Percentiles rank a stretch among this genome's conserved stretches.
phyloP scores from a whole-genome alignment of 2,113 vertebrate species.

The Hippocampus abdominalis region DNA sequence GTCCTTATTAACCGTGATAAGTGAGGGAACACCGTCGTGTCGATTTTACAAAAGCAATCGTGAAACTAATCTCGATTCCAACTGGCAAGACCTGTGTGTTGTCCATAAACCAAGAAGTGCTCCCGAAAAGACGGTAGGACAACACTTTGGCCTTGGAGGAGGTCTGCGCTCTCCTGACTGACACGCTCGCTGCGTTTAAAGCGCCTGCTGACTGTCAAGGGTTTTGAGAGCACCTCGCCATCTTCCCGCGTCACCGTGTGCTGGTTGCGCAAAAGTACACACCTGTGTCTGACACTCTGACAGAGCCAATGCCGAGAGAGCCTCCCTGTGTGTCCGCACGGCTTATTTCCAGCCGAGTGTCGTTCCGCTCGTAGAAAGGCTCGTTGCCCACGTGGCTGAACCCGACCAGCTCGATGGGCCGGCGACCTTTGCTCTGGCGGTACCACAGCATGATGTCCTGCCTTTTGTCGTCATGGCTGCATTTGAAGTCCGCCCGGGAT shows the following conservation, averaged over 20 bases:
- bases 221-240: neutral
- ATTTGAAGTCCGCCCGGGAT: conserved; percentile 19
- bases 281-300: conserved; percentile 42
- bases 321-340: conserved; percentile 8
- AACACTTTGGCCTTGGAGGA: too few species aligned
- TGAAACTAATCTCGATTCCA: neutral
- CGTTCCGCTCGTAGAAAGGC: conserved; percentile 20
- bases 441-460: conserved; percentile 49
- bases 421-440: conserved; percentile 26
- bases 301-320: conserved; percentile 33
- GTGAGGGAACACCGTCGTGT: too few species aligned
- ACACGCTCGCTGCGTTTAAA: neutral
- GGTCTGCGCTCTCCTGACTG: neutral
- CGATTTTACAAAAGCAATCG: too few species aligned
- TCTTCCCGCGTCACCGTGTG: conserved; percentile 57
- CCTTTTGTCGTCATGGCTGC: conserved; percentile 21
- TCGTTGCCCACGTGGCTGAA: neutral
- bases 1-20: too few species aligned
- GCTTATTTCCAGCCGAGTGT: conserved; percentile 20
- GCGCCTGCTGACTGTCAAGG: neutral
- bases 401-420: conserved; percentile 47
- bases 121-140: conserved; percentile 16
- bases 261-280: conserved; percentile 68
- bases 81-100: neutral
- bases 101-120: conserved; percentile 7